Percentiles rank a stretch among this genome's conserved stretches.
Evolutionary conservation across 2,888 invertebrate species (phyloP).

Genomic region (Rapana venosa): DNA sequence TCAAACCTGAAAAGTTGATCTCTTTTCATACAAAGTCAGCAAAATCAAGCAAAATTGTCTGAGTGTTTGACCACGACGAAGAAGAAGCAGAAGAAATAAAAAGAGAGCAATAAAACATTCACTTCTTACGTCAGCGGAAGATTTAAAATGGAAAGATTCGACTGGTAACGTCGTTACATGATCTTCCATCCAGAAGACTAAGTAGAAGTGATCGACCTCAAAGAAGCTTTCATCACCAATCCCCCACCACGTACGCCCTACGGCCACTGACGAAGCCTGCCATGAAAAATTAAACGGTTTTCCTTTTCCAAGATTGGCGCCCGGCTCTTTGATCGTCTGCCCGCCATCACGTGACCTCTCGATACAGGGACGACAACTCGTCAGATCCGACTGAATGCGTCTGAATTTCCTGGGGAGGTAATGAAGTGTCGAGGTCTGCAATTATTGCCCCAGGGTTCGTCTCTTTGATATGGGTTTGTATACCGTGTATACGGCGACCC

Average conservation of each 20-base stretch:
- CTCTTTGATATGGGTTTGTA: slow-evolving; percentile 2
- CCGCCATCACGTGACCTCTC: neutral
- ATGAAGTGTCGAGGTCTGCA: slow-evolving; percentile 8
- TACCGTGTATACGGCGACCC: too few species aligned
- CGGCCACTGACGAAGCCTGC: neutral
- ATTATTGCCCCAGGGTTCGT: neutral
- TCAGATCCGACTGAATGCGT: slow-evolving; percentile 6
- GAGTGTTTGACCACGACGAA: too few species aligned
- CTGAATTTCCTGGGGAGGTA: neutral
- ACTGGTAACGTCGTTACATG: too few species aligned
- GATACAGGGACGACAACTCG: slow-evolving; percentile 8
- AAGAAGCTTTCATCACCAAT: neutral
- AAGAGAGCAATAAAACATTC: too few species aligned
- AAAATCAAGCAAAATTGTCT: too few species aligned
- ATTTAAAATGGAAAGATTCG: too few species aligned
- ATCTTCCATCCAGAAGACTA: too few species aligned
- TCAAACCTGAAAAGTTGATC: too few species aligned
- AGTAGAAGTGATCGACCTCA: neutral
- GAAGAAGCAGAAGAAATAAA: too few species aligned
- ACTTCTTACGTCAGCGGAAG: too few species aligned
- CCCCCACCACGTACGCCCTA: neutral
- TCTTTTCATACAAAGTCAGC: too few species aligned
- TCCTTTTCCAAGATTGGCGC: slow-evolving; percentile 6
- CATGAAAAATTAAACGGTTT: slow-evolving; percentile 15
- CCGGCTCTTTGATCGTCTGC: neutral